These are phyloP conservation scores for Lasioglossum vierecki DNA, from an alignment of 2,888 invertebrate species.

Conservation along the genomic window DNA sequence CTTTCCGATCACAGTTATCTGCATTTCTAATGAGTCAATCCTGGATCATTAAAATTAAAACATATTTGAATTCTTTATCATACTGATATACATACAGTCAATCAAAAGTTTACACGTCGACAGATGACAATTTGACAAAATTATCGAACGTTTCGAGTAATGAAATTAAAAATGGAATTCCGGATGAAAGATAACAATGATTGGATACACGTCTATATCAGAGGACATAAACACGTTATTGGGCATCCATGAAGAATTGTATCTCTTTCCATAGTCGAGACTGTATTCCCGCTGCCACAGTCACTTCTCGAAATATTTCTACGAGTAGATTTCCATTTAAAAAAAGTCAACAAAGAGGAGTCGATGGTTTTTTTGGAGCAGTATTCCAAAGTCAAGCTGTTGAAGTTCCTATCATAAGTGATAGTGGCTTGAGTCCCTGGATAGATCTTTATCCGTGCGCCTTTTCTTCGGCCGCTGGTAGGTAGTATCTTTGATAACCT, in stretches of 20 bases:
- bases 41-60: not conserved
- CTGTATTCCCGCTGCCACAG: too few species aligned
- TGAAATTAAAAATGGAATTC: not conserved
- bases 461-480: not conserved
- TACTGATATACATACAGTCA: not conserved
- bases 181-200: not conserved
- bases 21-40: not conserved
- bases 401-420: not conserved
- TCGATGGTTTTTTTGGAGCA: not conserved
- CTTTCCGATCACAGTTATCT: not conserved
- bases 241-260: too few species aligned
- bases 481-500: constrained; percentile 1
- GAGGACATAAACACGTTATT: too few species aligned
- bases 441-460: not conserved
- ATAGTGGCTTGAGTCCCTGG: not conserved
- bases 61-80: not conserved
- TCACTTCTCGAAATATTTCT: too few species aligned
- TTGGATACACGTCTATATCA: not conserved
- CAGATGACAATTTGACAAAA: not conserved
- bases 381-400: not conserved
- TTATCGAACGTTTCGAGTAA: not conserved
- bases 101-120: not conserved
- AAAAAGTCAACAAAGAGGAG: not conserved
- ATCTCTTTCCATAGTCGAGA: too few species aligned
- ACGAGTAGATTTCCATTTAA: not conserved